phyloP scores from a whole-genome alignment of 2,113 vertebrate genomes.

The Syngnathus typhle region DNA sequence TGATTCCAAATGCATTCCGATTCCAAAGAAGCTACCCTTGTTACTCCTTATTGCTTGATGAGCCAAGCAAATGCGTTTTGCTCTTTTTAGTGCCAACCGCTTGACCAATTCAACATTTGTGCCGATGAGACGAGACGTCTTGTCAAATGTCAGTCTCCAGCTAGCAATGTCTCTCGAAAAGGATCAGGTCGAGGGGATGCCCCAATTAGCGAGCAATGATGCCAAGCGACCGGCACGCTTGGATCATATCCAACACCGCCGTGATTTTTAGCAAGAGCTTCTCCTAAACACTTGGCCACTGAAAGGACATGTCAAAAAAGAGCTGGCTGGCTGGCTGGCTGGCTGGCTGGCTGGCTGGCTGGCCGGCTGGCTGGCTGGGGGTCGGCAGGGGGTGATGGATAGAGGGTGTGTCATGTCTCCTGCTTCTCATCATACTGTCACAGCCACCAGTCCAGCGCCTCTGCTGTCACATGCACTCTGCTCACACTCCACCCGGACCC shows the following conservation, averaged over 20 bases:
- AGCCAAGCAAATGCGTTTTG: too few relatives aligned
- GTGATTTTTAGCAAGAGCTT: not conserved
- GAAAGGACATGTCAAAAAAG: conserved; percentile 40
- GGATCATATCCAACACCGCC: conserved; percentile 13
- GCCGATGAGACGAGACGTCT: not conserved
- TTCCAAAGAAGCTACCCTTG: too few relatives aligned
- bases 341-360: too few relatives aligned
- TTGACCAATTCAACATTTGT: not conserved
- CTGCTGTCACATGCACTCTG: conserved; percentile 68
- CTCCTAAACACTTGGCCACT: conserved; percentile 28
- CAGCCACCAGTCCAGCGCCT: conserved; percentile 54
- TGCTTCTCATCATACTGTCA: conserved; percentile 77
- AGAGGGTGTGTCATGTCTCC: conserved; percentile 49
- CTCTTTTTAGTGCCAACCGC: too few relatives aligned
- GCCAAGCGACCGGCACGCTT: conserved; percentile 9
- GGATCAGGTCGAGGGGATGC: not conserved
- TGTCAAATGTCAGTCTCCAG: conserved; percentile 12
- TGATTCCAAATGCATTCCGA: too few relatives aligned
- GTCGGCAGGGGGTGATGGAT: conserved; percentile 13
- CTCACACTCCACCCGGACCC: conserved; percentile 56
- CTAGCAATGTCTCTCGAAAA: conserved; percentile 16
- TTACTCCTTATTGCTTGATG: too few relatives aligned
- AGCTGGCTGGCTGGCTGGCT: too few relatives aligned
- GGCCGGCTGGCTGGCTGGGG: too few relatives aligned
- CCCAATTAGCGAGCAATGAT: conserved; percentile 15